A percentile compares a stretch with the other conserved stretches of the same genome.
phyloP scores from a whole-genome alignment of 2,797 vertebrate species.

The Moxostoma hubbsi region DNA sequence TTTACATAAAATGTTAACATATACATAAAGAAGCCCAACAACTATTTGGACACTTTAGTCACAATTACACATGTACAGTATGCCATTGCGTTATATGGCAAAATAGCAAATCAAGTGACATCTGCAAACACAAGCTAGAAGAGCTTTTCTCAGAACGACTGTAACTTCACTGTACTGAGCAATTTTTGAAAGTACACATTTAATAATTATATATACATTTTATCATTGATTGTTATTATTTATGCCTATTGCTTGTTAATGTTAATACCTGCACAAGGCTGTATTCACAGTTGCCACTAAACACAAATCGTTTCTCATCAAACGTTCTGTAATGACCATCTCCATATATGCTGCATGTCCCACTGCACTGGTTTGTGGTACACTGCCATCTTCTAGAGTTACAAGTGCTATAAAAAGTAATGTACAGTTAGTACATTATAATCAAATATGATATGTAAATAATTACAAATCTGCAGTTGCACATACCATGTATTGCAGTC shows the following conservation, averaged over 20 bases:
- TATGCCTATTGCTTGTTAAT: neutral
- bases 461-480: neutral
- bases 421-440: neutral
- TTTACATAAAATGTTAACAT: neutral
- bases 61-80: no score
- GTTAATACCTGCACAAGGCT: constrained; percentile 84
- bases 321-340: constrained; percentile 92
- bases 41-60: no score
- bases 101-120: no score
- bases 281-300: constrained; percentile 91
- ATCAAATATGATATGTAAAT: neutral
- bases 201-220: no score
- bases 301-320: constrained; percentile 88
- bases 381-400: constrained; percentile 83
- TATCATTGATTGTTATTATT: neutral
- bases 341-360: constrained; percentile 87
- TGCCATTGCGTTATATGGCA: no score
- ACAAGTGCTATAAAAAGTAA: constrained; percentile 78
- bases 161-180: no score
- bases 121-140: no score
- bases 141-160: no score
- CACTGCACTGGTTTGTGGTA: constrained; percentile 80
- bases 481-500: constrained; percentile 93
- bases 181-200: no score
- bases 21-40: neutral